Conservation (phyloP, 2,113 vertebrate genomes). For the Piaya cayana region DNA sequence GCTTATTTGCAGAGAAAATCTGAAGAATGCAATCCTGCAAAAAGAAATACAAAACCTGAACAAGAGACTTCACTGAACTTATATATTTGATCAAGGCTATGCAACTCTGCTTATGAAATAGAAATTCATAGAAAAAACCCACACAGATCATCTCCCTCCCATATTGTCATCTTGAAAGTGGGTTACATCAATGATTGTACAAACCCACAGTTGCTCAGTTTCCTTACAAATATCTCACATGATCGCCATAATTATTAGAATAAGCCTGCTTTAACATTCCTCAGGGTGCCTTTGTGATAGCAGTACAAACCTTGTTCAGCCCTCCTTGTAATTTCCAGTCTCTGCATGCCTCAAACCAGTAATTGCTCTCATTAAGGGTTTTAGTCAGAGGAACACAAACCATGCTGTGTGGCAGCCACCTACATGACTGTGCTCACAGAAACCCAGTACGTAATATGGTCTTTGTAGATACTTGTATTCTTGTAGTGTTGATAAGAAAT, state of each 20-base stretch:
- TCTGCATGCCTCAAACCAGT: conserved; percentile 19
- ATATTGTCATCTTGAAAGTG: background rate
- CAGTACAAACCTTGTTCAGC: background rate
- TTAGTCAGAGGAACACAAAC: conserved; percentile 9
- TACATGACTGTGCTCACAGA: background rate
- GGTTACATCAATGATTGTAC: background rate
- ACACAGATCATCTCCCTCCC: background rate
- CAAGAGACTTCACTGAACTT: background rate
- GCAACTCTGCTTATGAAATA: background rate
- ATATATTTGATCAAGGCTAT: background rate
- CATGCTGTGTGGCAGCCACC: conserved; percentile 14
- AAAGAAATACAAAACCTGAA: background rate
- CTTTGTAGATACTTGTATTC: background rate
- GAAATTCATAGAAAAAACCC: background rate
- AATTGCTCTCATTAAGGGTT: conserved; percentile 41
- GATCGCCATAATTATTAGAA: background rate
- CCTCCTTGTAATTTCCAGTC: conserved; percentile 36
- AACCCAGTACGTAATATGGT: background rate
- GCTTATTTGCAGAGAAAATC: background rate
- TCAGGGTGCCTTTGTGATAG: background rate
- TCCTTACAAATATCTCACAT: background rate
- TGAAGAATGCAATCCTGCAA: background rate
- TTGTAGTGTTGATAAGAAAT: background rate
- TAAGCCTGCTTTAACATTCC: background rate
- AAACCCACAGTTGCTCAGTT: background rate